Conservation (phyloP, 35 echinoderm and acorn worm genomes). For the Diadema setosum region DNA sequence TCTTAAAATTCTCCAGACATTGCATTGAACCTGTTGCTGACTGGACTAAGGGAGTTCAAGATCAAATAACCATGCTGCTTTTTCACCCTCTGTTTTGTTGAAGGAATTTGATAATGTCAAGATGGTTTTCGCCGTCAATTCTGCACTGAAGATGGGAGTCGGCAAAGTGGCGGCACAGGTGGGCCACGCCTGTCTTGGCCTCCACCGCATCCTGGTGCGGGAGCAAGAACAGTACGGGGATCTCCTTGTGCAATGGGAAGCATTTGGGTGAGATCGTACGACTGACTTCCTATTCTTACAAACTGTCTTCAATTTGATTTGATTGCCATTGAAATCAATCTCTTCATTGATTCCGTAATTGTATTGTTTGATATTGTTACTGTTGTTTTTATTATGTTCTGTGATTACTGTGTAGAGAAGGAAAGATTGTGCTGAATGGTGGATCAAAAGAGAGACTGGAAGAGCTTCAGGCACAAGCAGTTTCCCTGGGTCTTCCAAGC, state of each 20-base stretch:
- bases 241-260: neutral
- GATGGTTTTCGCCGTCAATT: slow-evolving; percentile 10
- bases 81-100: too few relatives aligned
- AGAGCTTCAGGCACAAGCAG: neutral
- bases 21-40: too few relatives aligned
- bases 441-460: neutral
- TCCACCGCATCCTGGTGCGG: neutral
- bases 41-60: too few relatives aligned
- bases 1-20: too few relatives aligned
- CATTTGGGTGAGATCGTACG: neutral
- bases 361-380: too few relatives aligned
- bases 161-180: slow-evolving; percentile 17
- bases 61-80: too few relatives aligned
- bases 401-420: neutral
- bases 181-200: neutral
- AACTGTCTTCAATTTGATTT: too few relatives aligned
- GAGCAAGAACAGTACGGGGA: neutral
- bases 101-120: slow-evolving; percentile 18
- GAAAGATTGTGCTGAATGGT: slow-evolving; percentile 10
- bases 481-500: neutral
- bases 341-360: too few relatives aligned
- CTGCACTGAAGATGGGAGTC: neutral
- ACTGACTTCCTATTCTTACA: too few relatives aligned
- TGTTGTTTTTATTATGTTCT: too few relatives aligned
- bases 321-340: too few relatives aligned